These are phyloP conservation scores for Sula dactylatra DNA, from an alignment of 2,113 vertebrate genomes.

Conservation along the genomic window DNA sequence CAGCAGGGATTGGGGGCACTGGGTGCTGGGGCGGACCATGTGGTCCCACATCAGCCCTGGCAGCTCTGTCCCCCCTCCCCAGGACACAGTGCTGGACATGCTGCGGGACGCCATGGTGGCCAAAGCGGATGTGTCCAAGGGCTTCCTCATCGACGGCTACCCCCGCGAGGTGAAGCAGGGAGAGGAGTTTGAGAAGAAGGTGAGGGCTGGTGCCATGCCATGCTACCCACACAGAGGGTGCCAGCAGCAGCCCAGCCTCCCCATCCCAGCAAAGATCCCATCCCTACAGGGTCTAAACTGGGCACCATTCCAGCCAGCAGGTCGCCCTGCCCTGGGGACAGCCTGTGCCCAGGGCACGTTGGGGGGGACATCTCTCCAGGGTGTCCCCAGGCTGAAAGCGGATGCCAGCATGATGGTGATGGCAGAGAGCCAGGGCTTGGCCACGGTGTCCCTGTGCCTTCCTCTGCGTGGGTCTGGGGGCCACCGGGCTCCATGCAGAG, in stretches of 20 bases:
- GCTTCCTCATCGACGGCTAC: constrained; percentile 95
- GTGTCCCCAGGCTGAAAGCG: background rate
- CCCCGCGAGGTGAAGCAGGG: constrained; percentile 96
- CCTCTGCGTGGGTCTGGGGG: background rate
- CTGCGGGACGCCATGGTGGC: constrained; percentile 95
- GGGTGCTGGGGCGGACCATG: fast-evolving
- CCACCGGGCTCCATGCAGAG: fast-evolving
- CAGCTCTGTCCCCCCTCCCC: background rate
- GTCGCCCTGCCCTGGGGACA: background rate
- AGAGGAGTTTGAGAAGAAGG: constrained; percentile 95
- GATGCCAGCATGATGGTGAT: background rate
- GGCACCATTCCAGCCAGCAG: background rate
- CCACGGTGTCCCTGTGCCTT: background rate
- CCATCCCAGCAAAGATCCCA: background rate
- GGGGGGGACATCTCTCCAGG: background rate
- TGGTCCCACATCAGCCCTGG: background rate
- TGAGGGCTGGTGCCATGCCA: constrained; percentile 33
- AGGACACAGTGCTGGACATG: constrained; percentile 98
- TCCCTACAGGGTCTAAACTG: background rate
- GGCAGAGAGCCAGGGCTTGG: background rate
- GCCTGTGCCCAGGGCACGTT: background rate
- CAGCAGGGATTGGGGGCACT: background rate
- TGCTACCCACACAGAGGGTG: background rate
- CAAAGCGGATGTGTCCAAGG: constrained; percentile 88
- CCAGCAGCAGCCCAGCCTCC: background rate